Evolutionary conservation across 2,888 invertebrate genomes (phyloP).

Genomic region (Plebejus argus): DNA sequence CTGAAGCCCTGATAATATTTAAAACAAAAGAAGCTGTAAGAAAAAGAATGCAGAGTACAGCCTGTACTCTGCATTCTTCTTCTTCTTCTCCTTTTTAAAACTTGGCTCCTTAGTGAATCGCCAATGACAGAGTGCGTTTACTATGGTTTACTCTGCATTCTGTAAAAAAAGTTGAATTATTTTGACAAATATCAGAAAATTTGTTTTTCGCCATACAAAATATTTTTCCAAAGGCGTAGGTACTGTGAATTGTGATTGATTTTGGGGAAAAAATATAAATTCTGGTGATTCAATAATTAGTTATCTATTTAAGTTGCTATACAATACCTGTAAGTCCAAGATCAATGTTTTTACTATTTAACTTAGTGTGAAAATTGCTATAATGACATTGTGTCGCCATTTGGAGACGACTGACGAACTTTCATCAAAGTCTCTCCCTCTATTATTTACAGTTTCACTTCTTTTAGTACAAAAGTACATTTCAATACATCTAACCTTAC

Average conservation of each 20-base stretch:
- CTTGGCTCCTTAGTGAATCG: too few relatives aligned
- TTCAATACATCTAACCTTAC: background rate
- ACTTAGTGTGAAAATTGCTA: background rate
- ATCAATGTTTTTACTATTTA: background rate
- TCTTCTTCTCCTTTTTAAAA: too few relatives aligned
- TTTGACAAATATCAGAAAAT: background rate
- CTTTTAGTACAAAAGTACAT: background rate
- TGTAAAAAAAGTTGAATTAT: background rate
- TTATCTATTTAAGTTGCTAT: background rate
- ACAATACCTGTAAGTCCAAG: background rate
- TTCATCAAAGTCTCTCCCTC: background rate
- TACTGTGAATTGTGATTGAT: background rate
- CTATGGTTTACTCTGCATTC: too few relatives aligned
- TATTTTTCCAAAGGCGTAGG: background rate
- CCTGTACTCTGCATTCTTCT: too few relatives aligned
- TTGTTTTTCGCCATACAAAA: background rate
- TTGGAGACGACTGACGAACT: background rate
- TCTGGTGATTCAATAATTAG: background rate
- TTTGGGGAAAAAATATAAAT: background rate
- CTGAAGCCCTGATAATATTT: too few relatives aligned
- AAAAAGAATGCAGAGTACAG: too few relatives aligned
- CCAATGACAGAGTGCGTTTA: too few relatives aligned
- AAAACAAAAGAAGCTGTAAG: too few relatives aligned
- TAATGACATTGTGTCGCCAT: conserved; percentile 1
- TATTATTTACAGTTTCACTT: background rate